phyloP scores from a whole-genome alignment of 2,797 vertebrate genomes.

The Otolemur crassicaudatus region DNA sequence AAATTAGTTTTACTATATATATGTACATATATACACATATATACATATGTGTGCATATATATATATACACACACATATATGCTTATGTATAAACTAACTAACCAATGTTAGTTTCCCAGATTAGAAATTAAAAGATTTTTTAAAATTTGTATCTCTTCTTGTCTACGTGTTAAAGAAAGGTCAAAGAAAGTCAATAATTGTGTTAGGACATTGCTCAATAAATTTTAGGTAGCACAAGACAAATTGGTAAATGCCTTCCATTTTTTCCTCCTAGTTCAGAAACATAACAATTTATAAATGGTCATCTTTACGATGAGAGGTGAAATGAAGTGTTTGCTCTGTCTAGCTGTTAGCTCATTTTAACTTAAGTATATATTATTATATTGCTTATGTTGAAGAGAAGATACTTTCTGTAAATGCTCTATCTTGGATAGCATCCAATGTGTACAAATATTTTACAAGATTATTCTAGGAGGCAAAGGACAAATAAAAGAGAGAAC shows the following conservation, averaged over 20 bases:
- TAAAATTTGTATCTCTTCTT: not conserved
- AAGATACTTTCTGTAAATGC: not conserved
- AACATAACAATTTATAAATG: slow-evolving; percentile 31
- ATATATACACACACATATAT: too few species aligned
- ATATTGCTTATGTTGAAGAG: not conserved
- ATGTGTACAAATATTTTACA: not conserved
- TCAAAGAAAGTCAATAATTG: not conserved
- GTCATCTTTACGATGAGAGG: not conserved
- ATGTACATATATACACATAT: rapidly evolving
- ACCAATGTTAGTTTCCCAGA: not conserved
- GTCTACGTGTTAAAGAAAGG: not conserved
- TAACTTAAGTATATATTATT: not conserved
- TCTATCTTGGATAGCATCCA: not conserved
- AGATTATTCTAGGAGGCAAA: not conserved
- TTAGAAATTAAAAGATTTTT: not conserved
- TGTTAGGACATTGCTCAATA: not conserved
- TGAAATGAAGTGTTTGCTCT: slow-evolving; percentile 34
- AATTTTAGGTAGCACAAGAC: not conserved
- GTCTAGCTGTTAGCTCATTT: slow-evolving; percentile 14
- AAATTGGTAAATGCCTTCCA: not conserved
- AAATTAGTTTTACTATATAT: not conserved
- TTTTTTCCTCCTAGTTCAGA: not conserved
- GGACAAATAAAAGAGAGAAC: not conserved
- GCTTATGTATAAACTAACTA: not conserved
- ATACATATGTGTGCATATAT: not conserved